A percentile compares a stretch with the other conserved stretches of the same genome.
Evolutionary conservation across 2,888 invertebrate genomes (phyloP).

Genomic region (Drosophila anomalata): DNA sequence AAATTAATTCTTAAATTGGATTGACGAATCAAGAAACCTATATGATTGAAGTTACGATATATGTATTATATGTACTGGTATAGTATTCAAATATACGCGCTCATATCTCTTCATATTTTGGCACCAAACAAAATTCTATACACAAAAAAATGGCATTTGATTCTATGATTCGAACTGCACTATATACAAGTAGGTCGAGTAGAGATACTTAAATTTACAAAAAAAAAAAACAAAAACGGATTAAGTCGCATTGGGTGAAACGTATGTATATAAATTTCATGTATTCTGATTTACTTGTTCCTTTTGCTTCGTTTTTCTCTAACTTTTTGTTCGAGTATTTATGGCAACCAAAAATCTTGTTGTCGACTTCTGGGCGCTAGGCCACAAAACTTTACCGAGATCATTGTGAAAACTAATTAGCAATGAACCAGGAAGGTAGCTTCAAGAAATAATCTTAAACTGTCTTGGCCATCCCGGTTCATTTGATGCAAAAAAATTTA

Average conservation of each 20-base stretch:
- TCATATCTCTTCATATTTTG: constrained; percentile 61
- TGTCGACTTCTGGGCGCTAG: constrained; percentile 61
- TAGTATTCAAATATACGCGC: constrained; percentile 36
- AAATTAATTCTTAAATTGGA: constrained; percentile 43
- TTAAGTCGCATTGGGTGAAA: constrained; percentile 50
- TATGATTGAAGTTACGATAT: constrained; percentile 30
- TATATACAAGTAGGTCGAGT: constrained; percentile 61
- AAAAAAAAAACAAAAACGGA: constrained; percentile 49
- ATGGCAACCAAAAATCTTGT: constrained; percentile 66
- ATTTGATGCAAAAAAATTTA: constrained; percentile 76
- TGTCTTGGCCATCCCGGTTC: constrained; percentile 38
- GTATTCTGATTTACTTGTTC: constrained; percentile 54
- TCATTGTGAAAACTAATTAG: constrained; percentile 83
- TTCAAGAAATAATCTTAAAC: not conserved
- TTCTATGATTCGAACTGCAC: constrained; percentile 44
- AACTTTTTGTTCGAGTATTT: constrained; percentile 62
- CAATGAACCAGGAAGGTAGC: constrained; percentile 61
- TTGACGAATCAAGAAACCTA: constrained; percentile 31
- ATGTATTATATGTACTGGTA: constrained; percentile 8
- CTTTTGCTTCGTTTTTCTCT: constrained; percentile 56
- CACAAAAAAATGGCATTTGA: constrained; percentile 65
- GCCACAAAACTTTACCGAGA: constrained; percentile 82
- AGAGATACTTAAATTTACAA: constrained; percentile 53
- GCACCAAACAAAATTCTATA: constrained; percentile 65
- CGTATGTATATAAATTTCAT: constrained; percentile 24